These are phyloP conservation scores for Mobula birostris DNA, from an alignment of 2,113 vertebrate genomes.

Conservation along the genomic window DNA sequence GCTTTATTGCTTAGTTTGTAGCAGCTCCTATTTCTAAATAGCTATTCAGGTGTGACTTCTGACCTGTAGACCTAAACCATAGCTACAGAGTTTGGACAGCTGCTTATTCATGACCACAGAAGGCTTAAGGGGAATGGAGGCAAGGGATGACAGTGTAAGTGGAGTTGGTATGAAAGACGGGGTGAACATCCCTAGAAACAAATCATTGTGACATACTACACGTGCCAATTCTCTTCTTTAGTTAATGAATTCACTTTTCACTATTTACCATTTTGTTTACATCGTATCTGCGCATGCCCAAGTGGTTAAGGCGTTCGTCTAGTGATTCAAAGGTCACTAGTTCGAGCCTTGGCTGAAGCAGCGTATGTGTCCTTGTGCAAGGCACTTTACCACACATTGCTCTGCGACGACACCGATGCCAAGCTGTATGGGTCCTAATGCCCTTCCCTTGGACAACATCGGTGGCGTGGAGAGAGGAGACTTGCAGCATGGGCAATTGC, in stretches of 20 bases:
- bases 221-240: background rate
- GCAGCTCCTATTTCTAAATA: background rate
- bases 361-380: too few species aligned
- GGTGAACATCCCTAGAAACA: background rate
- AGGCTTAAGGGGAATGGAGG: background rate
- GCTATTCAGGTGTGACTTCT: background rate
- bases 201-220: background rate
- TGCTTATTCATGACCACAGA: too few species aligned
- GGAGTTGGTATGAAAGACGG: background rate
- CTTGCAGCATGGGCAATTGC: too few species aligned
- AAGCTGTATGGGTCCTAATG: too few species aligned
- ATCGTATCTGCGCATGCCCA: background rate
- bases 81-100: background rate
- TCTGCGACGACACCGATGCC: too few species aligned
- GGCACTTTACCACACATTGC: too few species aligned
- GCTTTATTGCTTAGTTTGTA: background rate
- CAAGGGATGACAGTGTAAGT: background rate
- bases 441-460: too few species aligned
- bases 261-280: background rate
- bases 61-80: background rate
- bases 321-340: too few species aligned
- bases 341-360: too few species aligned
- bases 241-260: too few species aligned
- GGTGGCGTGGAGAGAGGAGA: too few species aligned
- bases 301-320: too few species aligned